Base-by-base conservation (phyloP, 2,797 vertebrate genomes). In the Protonibea diacanthus region DNA sequence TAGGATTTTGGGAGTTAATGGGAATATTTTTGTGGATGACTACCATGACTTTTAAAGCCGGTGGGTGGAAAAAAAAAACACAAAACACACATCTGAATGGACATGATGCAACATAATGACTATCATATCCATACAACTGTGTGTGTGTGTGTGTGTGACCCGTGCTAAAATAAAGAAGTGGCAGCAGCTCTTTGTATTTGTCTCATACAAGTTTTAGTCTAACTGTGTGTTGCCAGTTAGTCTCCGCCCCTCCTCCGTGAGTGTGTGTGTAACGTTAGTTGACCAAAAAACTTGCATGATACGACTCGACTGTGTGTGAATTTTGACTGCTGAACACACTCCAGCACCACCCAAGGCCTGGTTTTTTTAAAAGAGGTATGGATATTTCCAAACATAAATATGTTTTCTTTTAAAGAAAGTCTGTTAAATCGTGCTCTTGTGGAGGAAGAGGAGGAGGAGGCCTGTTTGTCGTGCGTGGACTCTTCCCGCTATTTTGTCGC, bases 281-380 rank as follows among this genome's bases (percentile, higher is more conserved):
- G 86, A 92, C 88, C 90, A 86, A 94, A 94, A 38, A 95, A 95
- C 93, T 95, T 95, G 90, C 91, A 93, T 92, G 92, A 93, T 93
- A 93, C 91, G 89, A 86, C 78, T 91, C 86, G 92, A 89, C 86
- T 86, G 87, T 78, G 67, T 72, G 77, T 81, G 76, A 86, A 84
- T 80, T 86, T 91, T 90, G 84, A 79, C 80, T 59, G 58, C 70
- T 69, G 38, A 88, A 80, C 63, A 81, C 4, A 71, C 12, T 44
- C 20, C 55, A 62, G 21, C 64, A 63, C 27, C 82, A 51, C 23
- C 48, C 51, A 51, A 78, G 83, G 58, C 69, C 60, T 49, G 77
- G 48, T 20, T 78, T 78, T 63, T 14, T 33, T 29, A 29, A 66
- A 66, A 83, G 38, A 95, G 94, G 94, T 95, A 94, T 69, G 92